phyloP scores from a whole-genome alignment of 1,140 invertebrate species.

The Drosophila simulans region DNA sequence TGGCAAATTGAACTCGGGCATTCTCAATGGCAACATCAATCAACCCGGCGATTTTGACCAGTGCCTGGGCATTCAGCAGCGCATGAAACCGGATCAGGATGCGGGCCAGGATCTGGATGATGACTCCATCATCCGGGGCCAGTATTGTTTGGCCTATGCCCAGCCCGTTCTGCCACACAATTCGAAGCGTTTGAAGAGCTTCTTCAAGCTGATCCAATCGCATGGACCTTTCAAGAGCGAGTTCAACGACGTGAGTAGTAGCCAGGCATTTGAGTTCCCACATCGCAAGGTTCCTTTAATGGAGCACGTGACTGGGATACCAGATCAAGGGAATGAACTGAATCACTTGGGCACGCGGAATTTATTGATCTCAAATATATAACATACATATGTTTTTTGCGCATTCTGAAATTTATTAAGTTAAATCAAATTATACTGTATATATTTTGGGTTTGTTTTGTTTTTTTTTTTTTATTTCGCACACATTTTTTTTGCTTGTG shows the following conservation, averaged over 20 bases:
- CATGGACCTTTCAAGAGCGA: slow-evolving; percentile 88
- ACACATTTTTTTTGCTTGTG: neutral
- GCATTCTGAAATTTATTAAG: too few relatives aligned
- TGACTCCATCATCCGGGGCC: slow-evolving; percentile 83
- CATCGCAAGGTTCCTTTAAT: neutral
- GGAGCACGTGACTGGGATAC: slow-evolving; percentile 21
- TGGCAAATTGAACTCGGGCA: slow-evolving; percentile 86
- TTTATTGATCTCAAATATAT: neutral
- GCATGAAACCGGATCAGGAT: slow-evolving; percentile 21
- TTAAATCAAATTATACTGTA: neutral
- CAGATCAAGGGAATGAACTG: neutral
- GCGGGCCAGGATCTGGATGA: slow-evolving; percentile 5
- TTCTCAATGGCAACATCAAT: slow-evolving; percentile 88
- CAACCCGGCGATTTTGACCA: slow-evolving; percentile 88
- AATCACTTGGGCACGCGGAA: neutral
- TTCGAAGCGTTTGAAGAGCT: slow-evolving; percentile 84
- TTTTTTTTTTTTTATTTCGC: too few relatives aligned
- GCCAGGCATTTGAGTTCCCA: neutral
- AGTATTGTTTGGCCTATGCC: slow-evolving; percentile 88
- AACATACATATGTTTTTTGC: too few relatives aligned
- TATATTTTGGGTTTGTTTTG: neutral
- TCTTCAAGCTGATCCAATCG: slow-evolving; percentile 87
- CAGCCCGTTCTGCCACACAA: slow-evolving; percentile 85
- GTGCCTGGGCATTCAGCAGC: slow-evolving; percentile 84
- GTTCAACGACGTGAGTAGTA: slow-evolving; percentile 88